phyloP scores from a whole-genome alignment of 2,113 vertebrate species.

The Psophia crepitans region DNA sequence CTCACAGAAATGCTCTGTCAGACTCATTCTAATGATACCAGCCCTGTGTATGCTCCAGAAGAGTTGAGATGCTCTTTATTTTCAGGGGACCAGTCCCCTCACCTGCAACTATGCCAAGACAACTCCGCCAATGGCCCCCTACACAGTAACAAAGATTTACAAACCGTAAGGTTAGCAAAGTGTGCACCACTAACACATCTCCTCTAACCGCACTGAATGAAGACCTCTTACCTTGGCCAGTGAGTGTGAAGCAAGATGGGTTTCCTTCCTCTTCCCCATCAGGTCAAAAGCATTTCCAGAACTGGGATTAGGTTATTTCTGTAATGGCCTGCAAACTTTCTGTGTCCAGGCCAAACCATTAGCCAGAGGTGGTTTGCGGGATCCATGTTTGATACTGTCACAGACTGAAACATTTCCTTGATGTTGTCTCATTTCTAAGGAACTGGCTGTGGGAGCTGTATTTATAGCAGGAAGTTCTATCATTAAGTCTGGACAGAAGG shows the following conservation, averaged over 20 bases:
- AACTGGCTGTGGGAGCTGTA: not conserved
- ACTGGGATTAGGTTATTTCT: not conserved
- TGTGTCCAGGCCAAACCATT: not conserved
- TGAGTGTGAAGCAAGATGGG: not conserved
- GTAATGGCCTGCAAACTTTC: not conserved
- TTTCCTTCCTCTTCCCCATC: not conserved
- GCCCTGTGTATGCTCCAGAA: not conserved
- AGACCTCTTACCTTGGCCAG: not conserved
- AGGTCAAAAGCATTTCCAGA: not conserved
- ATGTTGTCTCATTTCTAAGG: not conserved
- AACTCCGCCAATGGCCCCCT: not conserved
- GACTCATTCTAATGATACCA: not conserved
- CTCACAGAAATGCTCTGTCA: conserved; percentile 20
- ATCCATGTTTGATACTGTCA: not conserved
- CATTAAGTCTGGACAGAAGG: not conserved
- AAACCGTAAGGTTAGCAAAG: not conserved
- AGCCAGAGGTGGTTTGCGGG: not conserved
- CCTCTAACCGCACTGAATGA: not conserved
- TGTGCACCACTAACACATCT: not conserved
- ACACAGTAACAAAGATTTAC: not conserved
- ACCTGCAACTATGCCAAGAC: not conserved
- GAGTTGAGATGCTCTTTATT: not conserved
- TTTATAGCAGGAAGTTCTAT: not conserved
- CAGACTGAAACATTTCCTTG: not conserved
- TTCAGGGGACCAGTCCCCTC: not conserved